A percentile compares a stretch with the other conserved stretches of the same genome.
phyloP scores from a whole-genome alignment of 2,113 vertebrate species.

The Antechinus flavipes region DNA sequence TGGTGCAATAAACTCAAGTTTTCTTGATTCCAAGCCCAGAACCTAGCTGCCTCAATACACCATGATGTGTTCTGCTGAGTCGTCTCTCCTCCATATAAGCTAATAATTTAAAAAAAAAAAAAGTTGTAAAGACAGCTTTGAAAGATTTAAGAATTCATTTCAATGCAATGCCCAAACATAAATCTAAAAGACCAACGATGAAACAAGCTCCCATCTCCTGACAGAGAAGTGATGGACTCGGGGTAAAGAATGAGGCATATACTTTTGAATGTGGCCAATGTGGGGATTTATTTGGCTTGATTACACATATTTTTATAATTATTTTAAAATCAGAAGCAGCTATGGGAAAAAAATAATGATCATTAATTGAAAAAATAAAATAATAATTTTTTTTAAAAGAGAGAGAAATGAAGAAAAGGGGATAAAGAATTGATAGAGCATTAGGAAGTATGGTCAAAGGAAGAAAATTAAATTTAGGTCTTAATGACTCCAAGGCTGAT shows the following conservation, averaged over 20 bases:
- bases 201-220: neutral
- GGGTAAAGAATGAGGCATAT: neutral
- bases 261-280: neutral
- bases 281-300: neutral
- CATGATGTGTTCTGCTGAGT: too few relatives aligned
- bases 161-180: neutral
- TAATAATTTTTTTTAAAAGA: neutral
- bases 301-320: neutral
- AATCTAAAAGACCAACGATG: neutral
- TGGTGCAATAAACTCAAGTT: neutral
- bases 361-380: neutral
- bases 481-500: neutral
- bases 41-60: too few relatives aligned
- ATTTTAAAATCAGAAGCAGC: neutral
- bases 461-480: neutral
- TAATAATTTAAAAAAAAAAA: too few relatives aligned
- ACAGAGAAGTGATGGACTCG: neutral
- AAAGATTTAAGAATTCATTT: neutral
- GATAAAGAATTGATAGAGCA: neutral
- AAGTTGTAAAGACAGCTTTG: neutral
- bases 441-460: neutral
- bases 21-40: too few relatives aligned
- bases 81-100: too few relatives aligned
- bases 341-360: neutral
- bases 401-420: neutral